Base-by-base conservation (phyloP, 2,888 invertebrate species). In the Dolichomitus sp. region DNA sequence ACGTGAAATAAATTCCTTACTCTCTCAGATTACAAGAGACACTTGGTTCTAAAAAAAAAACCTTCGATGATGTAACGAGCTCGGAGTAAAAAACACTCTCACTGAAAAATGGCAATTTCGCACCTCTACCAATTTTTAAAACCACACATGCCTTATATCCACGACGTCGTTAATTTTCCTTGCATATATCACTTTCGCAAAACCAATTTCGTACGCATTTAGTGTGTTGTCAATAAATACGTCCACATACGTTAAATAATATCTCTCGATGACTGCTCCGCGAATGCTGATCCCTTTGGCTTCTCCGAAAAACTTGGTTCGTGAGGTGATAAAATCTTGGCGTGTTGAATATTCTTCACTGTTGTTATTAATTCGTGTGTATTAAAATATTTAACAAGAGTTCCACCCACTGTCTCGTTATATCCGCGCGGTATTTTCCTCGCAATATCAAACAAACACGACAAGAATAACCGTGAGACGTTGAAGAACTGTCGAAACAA, bases 211-310 rank as follows among this genome's bases (percentile, higher is more conserved):
- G 40, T 57, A 54, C 59, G 37, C 37, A 33, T 63, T 19, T 48
- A 9, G 0, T n/a, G 33, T 27, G 30, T 12, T 42, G 45, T 45
- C 27, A 57, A 72, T 52, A 59, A 61, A 45, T 59, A 37, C 45
- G 45, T 45, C 72, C 72, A 72, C 72, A 48, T 72, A 72, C 72
- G 72, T 72, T 72, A 48, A 57, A 72, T 45, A 59, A 37, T 68
- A 30, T 42, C 30, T 72, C 72, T 45, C 59, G 57, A 12, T 14
- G 65, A 45, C 42, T 74, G 63, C 75, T 65, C 54, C 23, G 59
- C 59, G 42, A 65, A 66, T 42, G 65, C 17, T 52, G 74, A 65
- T 74, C 50, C 74, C 65, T 65, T n/a, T 37, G 54, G 52, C 42
- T 45, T 30, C 50, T 52, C 12, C 72, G 59, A 33, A 19, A 23